Percentiles rank a stretch among this genome's conserved stretches.
Conservation (phyloP, 1,140 invertebrate species). For the Drosophila orena region DNA sequence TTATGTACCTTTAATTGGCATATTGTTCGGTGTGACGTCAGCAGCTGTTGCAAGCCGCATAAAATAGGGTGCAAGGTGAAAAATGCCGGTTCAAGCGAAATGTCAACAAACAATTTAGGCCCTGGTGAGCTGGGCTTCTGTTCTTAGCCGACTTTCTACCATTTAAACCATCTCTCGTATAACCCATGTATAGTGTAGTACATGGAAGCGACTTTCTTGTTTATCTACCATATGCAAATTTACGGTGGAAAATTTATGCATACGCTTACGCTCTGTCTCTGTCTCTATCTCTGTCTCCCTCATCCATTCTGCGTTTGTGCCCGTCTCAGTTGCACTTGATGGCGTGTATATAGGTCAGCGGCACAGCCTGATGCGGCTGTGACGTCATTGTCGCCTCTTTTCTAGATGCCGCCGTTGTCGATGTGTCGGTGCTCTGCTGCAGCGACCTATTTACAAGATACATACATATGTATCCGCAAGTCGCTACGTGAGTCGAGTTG, state of each 20-base stretch:
- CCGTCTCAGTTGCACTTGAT: conserved; percentile 16
- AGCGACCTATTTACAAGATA: conserved; percentile 70
- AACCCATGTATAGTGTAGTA: neutral
- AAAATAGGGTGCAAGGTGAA: neutral
- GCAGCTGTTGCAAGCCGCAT: conserved; percentile 19
- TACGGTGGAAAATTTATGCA: neutral
- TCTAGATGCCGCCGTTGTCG: conserved; percentile 47
- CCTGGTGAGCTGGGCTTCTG: neutral
- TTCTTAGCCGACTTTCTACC: neutral
- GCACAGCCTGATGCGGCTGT: conserved; percentile 60
- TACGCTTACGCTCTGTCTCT: neutral
- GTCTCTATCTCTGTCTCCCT: neutral
- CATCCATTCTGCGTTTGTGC: neutral
- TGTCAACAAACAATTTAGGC: conserved; percentile 43
- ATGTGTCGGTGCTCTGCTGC: conserved; percentile 39
- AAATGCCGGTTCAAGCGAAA: conserved; percentile 11
- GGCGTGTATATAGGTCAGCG: conserved; percentile 74
- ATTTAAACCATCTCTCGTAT: neutral
- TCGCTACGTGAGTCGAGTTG: conserved; percentile 2
- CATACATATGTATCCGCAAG: conserved; percentile 21
- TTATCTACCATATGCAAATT: conserved; percentile 33
- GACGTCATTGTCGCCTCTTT: conserved; percentile 73
- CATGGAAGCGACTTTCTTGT: conserved; percentile 13
- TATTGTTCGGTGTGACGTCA: conserved; percentile 30
- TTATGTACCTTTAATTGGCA: neutral